Evolutionary conservation across 2,113 vertebrate genomes (phyloP), one percentile per base, ranked within the genome.

Genomic region (Hucho hucho): DNA sequence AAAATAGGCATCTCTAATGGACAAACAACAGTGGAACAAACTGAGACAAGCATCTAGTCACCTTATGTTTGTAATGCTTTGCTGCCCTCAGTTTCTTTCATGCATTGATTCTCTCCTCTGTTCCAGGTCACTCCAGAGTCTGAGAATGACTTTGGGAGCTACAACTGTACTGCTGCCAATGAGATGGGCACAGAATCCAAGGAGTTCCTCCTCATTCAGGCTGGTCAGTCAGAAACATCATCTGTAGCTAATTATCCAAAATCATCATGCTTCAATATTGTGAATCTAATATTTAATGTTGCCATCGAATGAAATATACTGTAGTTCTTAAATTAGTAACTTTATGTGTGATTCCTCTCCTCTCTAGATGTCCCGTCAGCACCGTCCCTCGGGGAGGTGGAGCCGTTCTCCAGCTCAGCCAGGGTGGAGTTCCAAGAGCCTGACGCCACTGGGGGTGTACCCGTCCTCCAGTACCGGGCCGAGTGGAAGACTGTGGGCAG

Each of bases 201-300:
- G 43, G 97, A 99, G 90, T 99, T 99, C 90, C 95, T 99, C 80
- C 95, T 99, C 49, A 97, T 99, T 83, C 97, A 97, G 92, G 98
- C 98, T 79, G 98, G 98, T 99, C 79, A 92, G 95, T 61, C n/a
- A 22, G 1, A 61, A 22, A 24, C 1, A 22, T 7, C 24, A 24
- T n/a, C 4, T 61, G 58, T 61, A 61, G n/a, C 58, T 61, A 61
- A 22, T 7, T 22, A 7, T 22, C 6, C 58, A 53, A 16, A 53
- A 4, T 53, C 49, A 16, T 14, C 12, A 53, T 49, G 2, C 47
- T 49, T 16, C 11, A 4, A 49, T 53, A 53, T 5, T 53, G 49
- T 43, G 37, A 43, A 43, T 43, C 37, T 43, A 12, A 43, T 43
- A 43, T 12, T 43, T 9, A 43, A 43, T 43, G 37, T 43, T 12